A percentile compares a stretch with the other conserved stretches of the same genome.
These are phyloP conservation scores for Thalassophryne amazonica DNA, from an alignment of 2,797 vertebrate species.

Conservation along the genomic window DNA sequence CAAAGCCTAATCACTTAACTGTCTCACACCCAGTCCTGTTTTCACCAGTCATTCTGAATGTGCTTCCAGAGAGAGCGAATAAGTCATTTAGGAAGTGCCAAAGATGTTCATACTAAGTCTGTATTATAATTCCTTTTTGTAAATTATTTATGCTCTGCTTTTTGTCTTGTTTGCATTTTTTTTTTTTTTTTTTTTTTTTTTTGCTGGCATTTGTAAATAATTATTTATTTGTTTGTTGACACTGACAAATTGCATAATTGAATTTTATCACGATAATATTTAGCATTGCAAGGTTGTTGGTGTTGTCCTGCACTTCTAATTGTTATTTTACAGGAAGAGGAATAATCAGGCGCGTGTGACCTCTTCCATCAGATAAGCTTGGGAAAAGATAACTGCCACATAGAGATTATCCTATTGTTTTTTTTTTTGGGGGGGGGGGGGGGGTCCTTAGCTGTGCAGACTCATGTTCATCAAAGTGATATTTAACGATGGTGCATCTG, in stretches of 20 bases:
- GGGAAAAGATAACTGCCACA: slow-evolving; percentile 12
- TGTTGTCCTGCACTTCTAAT: slow-evolving; percentile 44
- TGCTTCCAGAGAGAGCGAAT: slow-evolving; percentile 48
- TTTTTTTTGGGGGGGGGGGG: too few species aligned
- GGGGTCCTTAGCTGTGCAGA: slow-evolving; percentile 21
- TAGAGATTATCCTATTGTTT: slow-evolving; percentile 17
- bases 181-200: slow-evolving; percentile 64
- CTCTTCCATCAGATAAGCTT: slow-evolving; percentile 21
- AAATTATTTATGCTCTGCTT: slow-evolving; percentile 93
- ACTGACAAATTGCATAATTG: slow-evolving; percentile 81
- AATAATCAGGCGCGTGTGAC: background rate
- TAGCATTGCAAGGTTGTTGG: slow-evolving; percentile 26
- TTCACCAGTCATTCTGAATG: slow-evolving; percentile 46
- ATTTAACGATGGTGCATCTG: slow-evolving; percentile 15
- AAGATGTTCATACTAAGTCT: slow-evolving; percentile 96
- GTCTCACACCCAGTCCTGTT: slow-evolving; percentile 28
- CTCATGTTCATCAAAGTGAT: slow-evolving; percentile 29
- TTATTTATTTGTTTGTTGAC: slow-evolving; percentile 99
- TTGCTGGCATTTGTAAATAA: slow-evolving; percentile 93
- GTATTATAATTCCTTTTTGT: slow-evolving; percentile 94
- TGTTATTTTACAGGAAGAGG: slow-evolving; percentile 40
- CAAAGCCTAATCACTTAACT: slow-evolving; percentile 45
- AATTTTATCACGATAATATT: slow-evolving; percentile 65
- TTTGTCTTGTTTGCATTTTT: slow-evolving; percentile 64
- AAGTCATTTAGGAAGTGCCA: slow-evolving; percentile 60